phyloP scores from a whole-genome alignment of 1,140 invertebrate genomes.

The Dryas iulia region DNA sequence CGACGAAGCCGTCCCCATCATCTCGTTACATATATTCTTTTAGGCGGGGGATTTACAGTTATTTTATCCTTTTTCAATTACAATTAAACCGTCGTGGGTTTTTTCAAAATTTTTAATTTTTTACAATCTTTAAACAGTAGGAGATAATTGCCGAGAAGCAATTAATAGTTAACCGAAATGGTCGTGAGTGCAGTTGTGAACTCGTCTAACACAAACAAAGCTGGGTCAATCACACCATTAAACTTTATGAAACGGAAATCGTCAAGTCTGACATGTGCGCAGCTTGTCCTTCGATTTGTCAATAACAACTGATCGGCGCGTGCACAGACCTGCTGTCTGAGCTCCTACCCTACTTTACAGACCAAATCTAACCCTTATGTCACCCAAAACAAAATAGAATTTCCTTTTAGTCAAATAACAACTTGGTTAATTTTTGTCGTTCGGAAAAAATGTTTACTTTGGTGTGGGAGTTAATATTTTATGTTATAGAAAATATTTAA shows the following conservation, averaged over 20 bases:
- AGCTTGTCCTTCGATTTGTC: constrained; percentile 66
- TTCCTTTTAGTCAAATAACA: constrained; percentile 6
- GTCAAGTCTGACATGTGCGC: constrained; percentile 60
- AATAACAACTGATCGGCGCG: constrained; percentile 63
- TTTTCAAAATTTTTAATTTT: no score
- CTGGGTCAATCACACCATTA: constrained; percentile 75
- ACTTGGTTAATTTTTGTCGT: constrained; percentile 15
- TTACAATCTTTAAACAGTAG: constrained; percentile 34
- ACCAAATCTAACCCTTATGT: constrained; percentile 39
- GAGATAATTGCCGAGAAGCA: constrained; percentile 40
- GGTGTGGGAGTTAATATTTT: neutral
- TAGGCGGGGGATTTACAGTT: no score
- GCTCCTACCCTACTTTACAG: constrained; percentile 19
- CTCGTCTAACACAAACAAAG: constrained; percentile 71
- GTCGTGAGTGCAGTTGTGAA: constrained; percentile 67
- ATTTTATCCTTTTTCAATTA: no score
- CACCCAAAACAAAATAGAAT: constrained; percentile 27
- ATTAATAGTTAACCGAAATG: constrained; percentile 72
- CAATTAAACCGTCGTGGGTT: no score
- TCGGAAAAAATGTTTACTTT: constrained; percentile 27
- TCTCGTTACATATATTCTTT: no score
- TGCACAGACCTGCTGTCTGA: constrained; percentile 56
- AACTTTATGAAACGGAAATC: constrained; percentile 77
- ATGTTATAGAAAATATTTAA: neutral
- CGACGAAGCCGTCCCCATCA: no score